Conservation (phyloP, 2,113 vertebrate species). For the Hippoglossus stenolepis region DNA sequence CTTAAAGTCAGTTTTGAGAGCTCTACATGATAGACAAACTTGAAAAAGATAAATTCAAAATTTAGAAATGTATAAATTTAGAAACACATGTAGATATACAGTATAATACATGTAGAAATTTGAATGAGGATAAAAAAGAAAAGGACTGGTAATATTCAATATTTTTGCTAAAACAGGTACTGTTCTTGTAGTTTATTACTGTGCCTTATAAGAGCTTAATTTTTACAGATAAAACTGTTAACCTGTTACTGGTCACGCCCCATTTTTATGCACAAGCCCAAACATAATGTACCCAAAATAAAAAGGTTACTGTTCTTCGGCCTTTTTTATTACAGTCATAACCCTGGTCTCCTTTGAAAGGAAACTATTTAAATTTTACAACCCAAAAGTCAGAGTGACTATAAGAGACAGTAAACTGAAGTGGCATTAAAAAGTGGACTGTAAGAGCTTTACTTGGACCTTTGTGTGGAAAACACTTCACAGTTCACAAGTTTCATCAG, state of each 20-base stretch:
- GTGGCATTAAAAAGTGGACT: background rate
- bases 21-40: background rate
- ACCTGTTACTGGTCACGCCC: background rate
- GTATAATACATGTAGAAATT: background rate
- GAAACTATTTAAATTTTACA: slow-evolving; percentile 11
- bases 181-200: background rate
- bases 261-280: slow-evolving; percentile 3
- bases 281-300: slow-evolving; percentile 19
- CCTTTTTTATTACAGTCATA: background rate
- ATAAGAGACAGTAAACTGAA: background rate
- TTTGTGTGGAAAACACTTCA: background rate
- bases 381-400: background rate
- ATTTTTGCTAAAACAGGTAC: background rate
- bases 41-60: background rate
- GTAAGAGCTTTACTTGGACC: background rate
- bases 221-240: background rate
- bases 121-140: no score
- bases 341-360: background rate
- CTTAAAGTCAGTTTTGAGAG: background rate
- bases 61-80: no score
- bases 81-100: background rate
- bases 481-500: background rate
- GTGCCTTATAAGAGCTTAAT: background rate
- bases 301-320: slow-evolving; percentile 12
- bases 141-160: background rate